Base-by-base conservation (phyloP, 2,113 vertebrate species). In the Columba livia region DNA sequence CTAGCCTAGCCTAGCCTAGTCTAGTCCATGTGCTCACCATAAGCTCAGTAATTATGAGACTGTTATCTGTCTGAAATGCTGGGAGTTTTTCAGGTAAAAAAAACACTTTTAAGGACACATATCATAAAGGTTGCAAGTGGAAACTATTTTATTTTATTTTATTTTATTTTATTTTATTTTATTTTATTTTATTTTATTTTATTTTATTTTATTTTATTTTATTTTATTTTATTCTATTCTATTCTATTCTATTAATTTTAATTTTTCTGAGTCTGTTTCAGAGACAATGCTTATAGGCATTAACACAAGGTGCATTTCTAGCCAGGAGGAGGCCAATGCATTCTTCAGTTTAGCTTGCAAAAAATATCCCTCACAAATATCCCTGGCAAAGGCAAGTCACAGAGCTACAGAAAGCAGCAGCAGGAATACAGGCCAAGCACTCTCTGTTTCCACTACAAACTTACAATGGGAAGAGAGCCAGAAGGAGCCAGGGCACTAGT, bases 1-100 rank as follows among this genome's bases (percentile, higher is more conserved):
- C 38, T 38, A 38, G 38, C 38, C 38, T 38, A 38, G 38, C 38
- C 38, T 38, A 38, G 38, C 10, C 38, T 31, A 6, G 16, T 44
- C 61, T 36, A 2, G 24, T 36, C 38, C 6, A 57, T 77, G 34
- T 7, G 7, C 12, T 78, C 36, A 34, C 50, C 0, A 0, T 64
- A 13, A 75, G 13, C 40, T 34, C 38, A 29, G 51, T 69, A 44
- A 69, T 4, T 0, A 82, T 69, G 5, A 51, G 15, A 57, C 21
- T 47, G 3, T 38, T 75, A 57, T 47, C 60, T 93, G 13, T 29
- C 57, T 80, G 32, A 79, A 79, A 75, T 80, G 5, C 8, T 9
- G n/a, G 16, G 4, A 3, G 1, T 4, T 78, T 77, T 88, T 53
- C 54, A 78, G 20, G 16, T 48, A 26, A n/a, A 64, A 34, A 34